Evolutionary conservation across 2,888 invertebrate species (phyloP).

Genomic region (Rhagium mordax): DNA sequence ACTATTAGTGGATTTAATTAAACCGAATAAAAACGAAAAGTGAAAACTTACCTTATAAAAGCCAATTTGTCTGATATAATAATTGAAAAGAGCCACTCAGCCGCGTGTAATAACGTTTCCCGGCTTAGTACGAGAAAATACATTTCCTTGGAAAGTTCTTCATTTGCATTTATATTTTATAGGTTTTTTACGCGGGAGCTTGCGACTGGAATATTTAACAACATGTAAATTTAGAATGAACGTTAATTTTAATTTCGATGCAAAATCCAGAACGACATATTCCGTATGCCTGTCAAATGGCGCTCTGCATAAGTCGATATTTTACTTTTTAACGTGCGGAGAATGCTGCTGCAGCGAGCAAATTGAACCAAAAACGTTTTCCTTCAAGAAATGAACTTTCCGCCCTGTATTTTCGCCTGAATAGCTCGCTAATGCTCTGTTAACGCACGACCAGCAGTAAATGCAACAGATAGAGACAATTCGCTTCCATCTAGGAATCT

Average conservation of each 20-base stretch:
- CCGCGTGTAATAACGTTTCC: background rate
- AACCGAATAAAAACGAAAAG: background rate
- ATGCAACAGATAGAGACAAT: constrained; percentile 16
- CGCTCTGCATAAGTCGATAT: too few relatives aligned
- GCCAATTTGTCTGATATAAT: background rate
- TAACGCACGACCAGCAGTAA: background rate
- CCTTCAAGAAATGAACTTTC: background rate
- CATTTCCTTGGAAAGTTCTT: constrained; percentile 28
- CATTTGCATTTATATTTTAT: constrained; percentile 43
- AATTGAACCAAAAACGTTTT: too few relatives aligned
- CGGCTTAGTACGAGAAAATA: constrained; percentile 30
- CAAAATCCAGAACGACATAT: background rate
- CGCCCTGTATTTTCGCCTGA: constrained; percentile 25
- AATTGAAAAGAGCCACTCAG: background rate
- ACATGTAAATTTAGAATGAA: background rate
- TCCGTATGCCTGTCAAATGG: too few relatives aligned
- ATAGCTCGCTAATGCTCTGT: background rate
- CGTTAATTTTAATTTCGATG: constrained; percentile 13
- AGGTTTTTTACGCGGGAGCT: constrained; percentile 31
- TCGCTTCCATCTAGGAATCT: background rate
- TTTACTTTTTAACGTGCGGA: too few relatives aligned
- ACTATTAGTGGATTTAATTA: background rate
- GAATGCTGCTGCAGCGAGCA: too few relatives aligned
- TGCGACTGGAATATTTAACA: constrained; percentile 39
- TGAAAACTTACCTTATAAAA: background rate